phyloP scores from a whole-genome alignment of 2,113 vertebrate species.

The Synodontis membranacea region DNA sequence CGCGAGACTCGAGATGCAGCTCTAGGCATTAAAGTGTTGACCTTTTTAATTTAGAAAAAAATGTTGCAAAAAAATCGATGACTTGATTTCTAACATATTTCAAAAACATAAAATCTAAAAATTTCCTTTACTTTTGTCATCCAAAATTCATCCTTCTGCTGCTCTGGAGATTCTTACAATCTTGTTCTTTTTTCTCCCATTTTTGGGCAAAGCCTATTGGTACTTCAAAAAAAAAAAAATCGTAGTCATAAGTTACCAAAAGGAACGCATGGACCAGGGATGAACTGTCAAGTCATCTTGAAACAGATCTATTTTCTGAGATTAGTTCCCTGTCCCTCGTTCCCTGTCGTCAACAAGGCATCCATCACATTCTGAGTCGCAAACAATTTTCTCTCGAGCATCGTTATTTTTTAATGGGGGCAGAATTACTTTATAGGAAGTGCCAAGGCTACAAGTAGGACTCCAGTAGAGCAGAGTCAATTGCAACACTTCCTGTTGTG shows the following conservation, averaged over 20 bases:
- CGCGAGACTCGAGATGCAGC: neutral
- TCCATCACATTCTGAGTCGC: neutral
- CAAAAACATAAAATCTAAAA: neutral
- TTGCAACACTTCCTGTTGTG: constrained; percentile 31
- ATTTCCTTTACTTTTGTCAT: neutral
- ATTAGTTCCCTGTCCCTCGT: neutral
- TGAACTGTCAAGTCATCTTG: neutral
- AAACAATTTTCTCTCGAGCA: neutral
- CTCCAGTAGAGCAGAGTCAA: too few species aligned
- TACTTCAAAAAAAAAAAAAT: neutral
- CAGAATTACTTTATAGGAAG: neutral
- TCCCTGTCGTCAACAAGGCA: neutral
- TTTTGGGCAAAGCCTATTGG: neutral
- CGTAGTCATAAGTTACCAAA: neutral
- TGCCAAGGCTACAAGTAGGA: neutral
- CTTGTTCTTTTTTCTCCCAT: neutral
- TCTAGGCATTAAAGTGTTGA: neutral
- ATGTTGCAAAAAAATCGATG: neutral
- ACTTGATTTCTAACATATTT: neutral
- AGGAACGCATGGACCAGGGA: neutral
- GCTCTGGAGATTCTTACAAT: neutral
- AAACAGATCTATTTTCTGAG: constrained; percentile 3
- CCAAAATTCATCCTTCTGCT: neutral
- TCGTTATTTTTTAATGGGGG: neutral
- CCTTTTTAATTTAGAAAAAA: neutral